A percentile compares a stretch with the other conserved stretches of the same genome.
Evolutionary conservation across 64 coral and sea anemone genomes (phyloP).

Genomic region (Pachyseris speciosa): DNA sequence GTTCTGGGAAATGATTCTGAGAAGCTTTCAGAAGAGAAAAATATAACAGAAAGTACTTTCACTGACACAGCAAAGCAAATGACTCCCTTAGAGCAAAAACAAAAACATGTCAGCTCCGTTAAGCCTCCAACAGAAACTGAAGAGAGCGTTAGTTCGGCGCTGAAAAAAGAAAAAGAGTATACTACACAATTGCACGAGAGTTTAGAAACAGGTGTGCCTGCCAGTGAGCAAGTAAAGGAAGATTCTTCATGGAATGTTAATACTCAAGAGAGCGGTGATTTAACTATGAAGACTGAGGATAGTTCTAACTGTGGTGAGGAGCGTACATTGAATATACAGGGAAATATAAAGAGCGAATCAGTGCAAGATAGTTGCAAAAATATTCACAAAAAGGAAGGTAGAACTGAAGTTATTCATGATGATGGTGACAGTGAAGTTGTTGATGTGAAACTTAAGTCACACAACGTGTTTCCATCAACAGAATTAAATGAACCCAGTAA

Average conservation of each 20-base stretch:
- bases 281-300: neutral
- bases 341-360: neutral
- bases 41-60: neutral
- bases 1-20: neutral
- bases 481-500: constrained; percentile 20
- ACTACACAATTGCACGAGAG: neutral
- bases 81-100: neutral
- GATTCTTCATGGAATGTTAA: neutral
- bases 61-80: neutral
- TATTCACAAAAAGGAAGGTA: neutral
- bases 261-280: neutral
- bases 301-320: neutral
- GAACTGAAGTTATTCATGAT: neutral
- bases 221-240: neutral
- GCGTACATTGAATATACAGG: neutral
- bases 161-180: neutral
- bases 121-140: neutral
- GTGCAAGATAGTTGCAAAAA: neutral
- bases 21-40: neutral
- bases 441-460: neutral
- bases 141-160: neutral
- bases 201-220: neutral
- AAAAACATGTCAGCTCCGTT: neutral
- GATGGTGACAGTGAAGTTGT: neutral
- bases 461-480: neutral